phyloP scores from a whole-genome alignment of 2,888 invertebrate genomes.

The Nemurella pictetii region DNA sequence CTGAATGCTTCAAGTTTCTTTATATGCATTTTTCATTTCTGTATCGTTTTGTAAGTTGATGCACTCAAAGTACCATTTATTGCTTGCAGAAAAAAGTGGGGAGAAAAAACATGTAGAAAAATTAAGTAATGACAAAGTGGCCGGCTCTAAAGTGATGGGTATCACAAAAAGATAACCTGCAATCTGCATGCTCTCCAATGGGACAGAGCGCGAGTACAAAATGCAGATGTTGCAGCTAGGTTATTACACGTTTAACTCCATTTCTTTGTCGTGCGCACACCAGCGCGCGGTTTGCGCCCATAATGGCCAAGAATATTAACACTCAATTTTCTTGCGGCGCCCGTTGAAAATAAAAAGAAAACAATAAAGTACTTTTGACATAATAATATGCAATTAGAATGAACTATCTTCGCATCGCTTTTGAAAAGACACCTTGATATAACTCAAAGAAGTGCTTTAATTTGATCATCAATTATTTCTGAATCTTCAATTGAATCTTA shows the following conservation, averaged over 20 bases:
- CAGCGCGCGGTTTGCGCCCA: background rate
- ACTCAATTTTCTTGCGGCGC: background rate
- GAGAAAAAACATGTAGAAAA: background rate
- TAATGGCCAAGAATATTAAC: background rate
- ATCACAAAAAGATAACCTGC: background rate
- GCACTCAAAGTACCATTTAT: too few species aligned
- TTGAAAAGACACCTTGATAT: background rate
- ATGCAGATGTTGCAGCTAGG: background rate
- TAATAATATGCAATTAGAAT: background rate
- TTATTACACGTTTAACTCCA: background rate
- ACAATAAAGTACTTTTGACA: background rate
- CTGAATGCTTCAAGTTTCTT: too few species aligned
- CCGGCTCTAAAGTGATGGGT: too few species aligned
- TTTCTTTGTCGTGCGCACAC: background rate
- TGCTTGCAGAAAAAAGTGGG: too few species aligned
- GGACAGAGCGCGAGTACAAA: background rate
- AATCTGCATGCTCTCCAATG: background rate
- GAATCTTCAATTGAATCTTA: conserved; percentile 15
- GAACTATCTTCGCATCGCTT: background rate
- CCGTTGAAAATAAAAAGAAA: background rate
- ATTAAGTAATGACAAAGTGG: background rate
- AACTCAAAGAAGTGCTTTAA: background rate
- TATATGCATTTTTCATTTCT: too few species aligned
- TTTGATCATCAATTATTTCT: background rate
- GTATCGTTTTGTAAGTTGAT: too few species aligned